Evolutionary conservation across 2,797 vertebrate species (phyloP), one percentile per base, ranked within the genome.

Genomic region (Psittacula derbiana): DNA sequence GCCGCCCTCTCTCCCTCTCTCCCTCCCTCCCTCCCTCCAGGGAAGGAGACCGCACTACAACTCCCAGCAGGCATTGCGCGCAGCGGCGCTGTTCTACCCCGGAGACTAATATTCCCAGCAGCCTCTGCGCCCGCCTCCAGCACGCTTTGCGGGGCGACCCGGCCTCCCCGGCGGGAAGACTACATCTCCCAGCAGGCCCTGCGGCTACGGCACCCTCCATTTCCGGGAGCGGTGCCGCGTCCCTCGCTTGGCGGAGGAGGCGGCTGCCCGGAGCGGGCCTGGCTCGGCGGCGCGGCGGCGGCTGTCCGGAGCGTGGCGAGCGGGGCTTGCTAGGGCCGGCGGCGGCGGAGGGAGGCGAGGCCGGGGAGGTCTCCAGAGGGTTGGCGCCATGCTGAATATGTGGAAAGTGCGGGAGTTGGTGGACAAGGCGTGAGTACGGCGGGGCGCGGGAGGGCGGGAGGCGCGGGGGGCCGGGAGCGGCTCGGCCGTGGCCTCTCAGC

Each of bases 371-470:
- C 97, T 97, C 94, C 95, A 93, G 94, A 87, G 92, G 91, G 90
- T 96, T 97, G 97, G 94, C 98, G 97, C 97, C 76, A 99, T 99
- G 99, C 95, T 99, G 96, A 99, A 99, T 95, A 99, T 99, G 99
- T 99, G 99, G 99, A 99, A 99, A 98, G 99, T 99, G 85, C 97
- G 99, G 97, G 99, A 99, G 98, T 91, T 99, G 98, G 99, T 99
- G 97, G 99, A 99, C 97, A 99, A 99, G 98, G 99, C 99, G 99
- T 99, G 96, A 99, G 99, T 99, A 98, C 96, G 74, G 60, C 75
- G 75, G 80, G 96, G 66, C 64, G 85, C 27, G 38, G 46, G 72
- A 33, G 86, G 74, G 72, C n/a, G 90, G 74, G 55, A n/a, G 69
- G 52, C 61, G 43, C 33, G 8, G 88, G 91, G 62, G 47, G 19